Base-by-base conservation (phyloP, 1,140 invertebrate species). In the Drosophila guanche region DNA sequence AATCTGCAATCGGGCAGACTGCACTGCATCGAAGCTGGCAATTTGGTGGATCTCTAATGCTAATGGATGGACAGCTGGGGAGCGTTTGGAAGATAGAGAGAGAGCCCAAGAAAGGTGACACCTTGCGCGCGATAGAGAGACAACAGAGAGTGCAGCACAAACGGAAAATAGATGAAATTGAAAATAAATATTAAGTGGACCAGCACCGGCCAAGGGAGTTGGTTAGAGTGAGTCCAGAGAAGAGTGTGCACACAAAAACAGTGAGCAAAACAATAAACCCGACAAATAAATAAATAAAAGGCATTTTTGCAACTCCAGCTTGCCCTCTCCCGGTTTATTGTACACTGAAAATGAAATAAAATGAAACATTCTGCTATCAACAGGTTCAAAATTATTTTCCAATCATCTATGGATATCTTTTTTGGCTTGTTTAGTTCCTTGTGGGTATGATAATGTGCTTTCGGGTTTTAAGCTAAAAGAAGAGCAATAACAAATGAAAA, bases 201-300 rank as follows among this genome's bases (percentile, higher is more conserved):
- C 29, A 25, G 14, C 4, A 20, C 4, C 10, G 7, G 14, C 5
- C 5, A 10, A 27, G 7, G 22, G 27, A 7, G 8, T 8, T 33
- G 43, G 3, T 23, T 14, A 20, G 23, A 14, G 2, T 1, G 5
- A 22, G 16, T 5, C 16, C 47, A 41, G 14, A 6, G 59, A 8
- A 20, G 29, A 10, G 3, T 1, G 3, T 8, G 29, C 29, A 25
- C 61, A 22, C 14, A 59, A 65, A 46, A 57, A 51, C 33, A 29
- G 33, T 41, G 41, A 12, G 45, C 47, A 3, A 47, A 65, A 73
- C 58, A 72, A 72, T 72, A 72, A 48, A 62, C 57, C 40, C 43
- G 68, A 62, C 68, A 51, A 62, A 72, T 71, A 71, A 72, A 71
- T 60, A 72, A 53, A 71, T 37, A 53, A 72, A 71, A 50, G 68